These are phyloP conservation scores for Drosophila willistoni DNA, from an alignment of 1,140 invertebrate species.

Conservation along the genomic window DNA sequence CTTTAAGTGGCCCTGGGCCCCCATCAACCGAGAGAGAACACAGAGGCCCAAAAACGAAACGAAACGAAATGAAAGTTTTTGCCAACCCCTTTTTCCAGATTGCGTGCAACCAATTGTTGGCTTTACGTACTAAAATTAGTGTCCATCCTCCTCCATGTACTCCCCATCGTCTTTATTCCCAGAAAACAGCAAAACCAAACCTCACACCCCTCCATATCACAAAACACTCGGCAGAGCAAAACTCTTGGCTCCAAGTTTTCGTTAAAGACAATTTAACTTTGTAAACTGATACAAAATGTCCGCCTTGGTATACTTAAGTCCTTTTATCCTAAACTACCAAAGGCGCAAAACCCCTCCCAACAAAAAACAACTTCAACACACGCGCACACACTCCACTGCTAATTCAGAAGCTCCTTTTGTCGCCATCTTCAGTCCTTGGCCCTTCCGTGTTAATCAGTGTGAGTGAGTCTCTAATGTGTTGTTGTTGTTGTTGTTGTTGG, in stretches of 20 bases:
- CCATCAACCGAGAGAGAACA: background rate
- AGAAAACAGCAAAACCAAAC: background rate
- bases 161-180: background rate
- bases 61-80: slow-evolving; percentile 19
- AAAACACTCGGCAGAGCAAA: slow-evolving; percentile 18
- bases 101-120: slow-evolving; percentile 22
- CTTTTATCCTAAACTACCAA: slow-evolving; percentile 53
- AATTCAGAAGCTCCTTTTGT: background rate
- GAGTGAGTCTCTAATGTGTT: slow-evolving; percentile 62
- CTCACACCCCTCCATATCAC: background rate
- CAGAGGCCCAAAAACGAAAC: slow-evolving; percentile 7
- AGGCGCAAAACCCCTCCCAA: slow-evolving; percentile 7
- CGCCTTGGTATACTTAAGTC: slow-evolving; percentile 72
- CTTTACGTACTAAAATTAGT: slow-evolving; percentile 9
- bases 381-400: slow-evolving; percentile 5
- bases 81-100: slow-evolving; percentile 27
- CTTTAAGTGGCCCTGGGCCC: slow-evolving; percentile 16
- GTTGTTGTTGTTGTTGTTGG: slow-evolving; percentile 35
- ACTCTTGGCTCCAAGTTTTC: slow-evolving; percentile 61
- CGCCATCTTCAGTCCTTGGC: background rate
- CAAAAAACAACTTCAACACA: background rate
- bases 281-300: slow-evolving; percentile 81
- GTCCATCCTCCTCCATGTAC: background rate
- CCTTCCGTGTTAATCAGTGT: slow-evolving; percentile 64
- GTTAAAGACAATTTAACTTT: slow-evolving; percentile 81